Percentiles rank a stretch among this genome's conserved stretches.
These are phyloP conservation scores for Bombyx huttoni DNA, from an alignment of 2,888 invertebrate species.

Conservation along the genomic window DNA sequence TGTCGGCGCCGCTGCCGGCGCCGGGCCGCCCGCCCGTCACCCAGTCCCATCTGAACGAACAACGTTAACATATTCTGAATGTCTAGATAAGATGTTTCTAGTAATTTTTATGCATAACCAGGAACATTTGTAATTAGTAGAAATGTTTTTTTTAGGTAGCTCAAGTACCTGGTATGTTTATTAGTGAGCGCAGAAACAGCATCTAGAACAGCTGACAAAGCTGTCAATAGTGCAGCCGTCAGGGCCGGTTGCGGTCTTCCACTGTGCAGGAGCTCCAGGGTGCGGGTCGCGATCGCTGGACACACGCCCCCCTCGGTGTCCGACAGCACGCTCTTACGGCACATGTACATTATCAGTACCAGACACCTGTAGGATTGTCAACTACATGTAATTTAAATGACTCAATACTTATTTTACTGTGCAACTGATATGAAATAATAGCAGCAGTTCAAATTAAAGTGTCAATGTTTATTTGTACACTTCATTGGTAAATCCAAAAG, in stretches of 20 bases:
- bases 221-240: conserved; percentile 47
- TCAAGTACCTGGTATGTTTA: conserved; percentile 28
- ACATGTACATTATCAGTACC: conserved; percentile 87
- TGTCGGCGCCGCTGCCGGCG: conserved; percentile 18
- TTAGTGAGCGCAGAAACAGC: conserved; percentile 21
- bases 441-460: too few species aligned
- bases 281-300: conserved; percentile 69
- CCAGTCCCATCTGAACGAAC: conserved; percentile 83
- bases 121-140: too few species aligned
- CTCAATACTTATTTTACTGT: not conserved
- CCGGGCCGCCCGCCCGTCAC: conserved; percentile 78
- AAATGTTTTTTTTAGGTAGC: too few species aligned
- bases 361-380: conserved; percentile 75
- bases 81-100: not conserved
- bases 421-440: not conserved
- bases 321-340: conserved; percentile 80
- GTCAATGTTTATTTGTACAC: too few species aligned
- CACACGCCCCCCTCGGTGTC: conserved; percentile 69
- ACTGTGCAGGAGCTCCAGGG: conserved; percentile 65
- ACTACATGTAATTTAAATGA: not conserved
- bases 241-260: conserved; percentile 58
- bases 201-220: conserved; percentile 47
- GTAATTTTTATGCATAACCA: not conserved
- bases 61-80: not conserved
- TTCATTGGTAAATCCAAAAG: too few species aligned